These are phyloP conservation scores for Scelioninae gen. 1 DNA, from an alignment of 2,888 invertebrate species.

Conservation along the genomic window DNA sequence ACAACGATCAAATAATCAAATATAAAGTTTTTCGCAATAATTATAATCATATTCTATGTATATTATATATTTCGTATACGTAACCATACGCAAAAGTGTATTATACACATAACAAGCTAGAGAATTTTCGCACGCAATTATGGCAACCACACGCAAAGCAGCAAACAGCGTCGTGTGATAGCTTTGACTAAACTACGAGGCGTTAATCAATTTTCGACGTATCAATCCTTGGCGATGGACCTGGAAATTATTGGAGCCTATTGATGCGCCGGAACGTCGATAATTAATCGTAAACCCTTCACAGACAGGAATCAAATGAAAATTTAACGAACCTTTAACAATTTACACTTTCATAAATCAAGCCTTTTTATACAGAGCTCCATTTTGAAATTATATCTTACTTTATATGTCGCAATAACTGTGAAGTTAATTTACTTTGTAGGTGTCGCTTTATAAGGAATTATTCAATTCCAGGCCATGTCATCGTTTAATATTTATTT, in stretches of 20 bases:
- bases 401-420: slow-evolving; percentile 26
- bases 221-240: slow-evolving; percentile 72
- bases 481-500: too few relatives aligned
- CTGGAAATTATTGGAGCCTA: slow-evolving; percentile 72
- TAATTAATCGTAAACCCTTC: slow-evolving; percentile 72
- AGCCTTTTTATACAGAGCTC: slow-evolving; percentile 14
- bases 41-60: neutral
- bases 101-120: slow-evolving; percentile 51
- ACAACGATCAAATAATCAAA: slow-evolving; percentile 20
- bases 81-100: slow-evolving; percentile 32
- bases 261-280: slow-evolving; percentile 71
- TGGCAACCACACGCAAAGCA: slow-evolving; percentile 60
- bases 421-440: slow-evolving; percentile 15
- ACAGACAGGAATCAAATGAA: slow-evolving; percentile 61
- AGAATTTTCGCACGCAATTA: slow-evolving; percentile 64
- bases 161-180: slow-evolving; percentile 68
- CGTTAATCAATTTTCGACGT: slow-evolving; percentile 75
- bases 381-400: slow-evolving; percentile 30
- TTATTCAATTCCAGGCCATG: too few relatives aligned
- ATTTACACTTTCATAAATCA: slow-evolving; percentile 50
- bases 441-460: too few relatives aligned
- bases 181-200: slow-evolving; percentile 72
- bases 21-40: slow-evolving; percentile 23
- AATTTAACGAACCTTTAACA: slow-evolving; percentile 58
- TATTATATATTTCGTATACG: slow-evolving; percentile 2